Base-by-base conservation (phyloP, 2,797 vertebrate species). In the Dryobates pubescens region DNA sequence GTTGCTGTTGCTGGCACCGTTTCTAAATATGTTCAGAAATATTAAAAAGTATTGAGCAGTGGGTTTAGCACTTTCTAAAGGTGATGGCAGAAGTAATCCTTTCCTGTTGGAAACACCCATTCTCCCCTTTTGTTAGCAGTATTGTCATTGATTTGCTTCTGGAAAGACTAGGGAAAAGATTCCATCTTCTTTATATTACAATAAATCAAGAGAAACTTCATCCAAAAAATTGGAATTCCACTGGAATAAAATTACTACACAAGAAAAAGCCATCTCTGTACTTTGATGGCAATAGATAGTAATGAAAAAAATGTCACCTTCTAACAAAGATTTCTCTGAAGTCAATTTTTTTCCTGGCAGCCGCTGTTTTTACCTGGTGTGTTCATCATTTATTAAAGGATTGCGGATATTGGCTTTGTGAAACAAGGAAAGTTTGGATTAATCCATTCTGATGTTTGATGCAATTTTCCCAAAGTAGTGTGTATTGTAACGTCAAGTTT, bases 321-420 rank as follows among this genome's bases (percentile, higher is more conserved):
- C 93, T 94, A 95, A 92, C 93, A 96, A 95, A 95, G 93, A 82
- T 96, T 94, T 96, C 94, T 95, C 94, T 93, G 43, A 88, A 96
- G 65, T 93, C 75, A 85, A 30, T 96, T 94, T 88, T 94, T 94
- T 93, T 94, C 54, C 81, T 90, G 90, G 87, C 84, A 94, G 79
- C 84, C 2, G 6, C 79, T 86, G 89, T 57, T 92, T 91, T 94
- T 94, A 34, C 82, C 54, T 80, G 41, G 41, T 65, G 19, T 1
- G 5, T 88, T 89, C 62, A 53, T 93, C 79, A 89, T 96, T 95
- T 96, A 58, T 94, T 89, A 94, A 90, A 92, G 82, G 76, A 71
- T 91, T 91, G 87, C 89, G 94, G 87, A 73, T 95, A 83, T 27
- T 95, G 82, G 80, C 59, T 94, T 82, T 89, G 80, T 79, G 74